These are phyloP conservation scores for Anoura caudifer DNA, from an alignment of 2,113 vertebrate species.

Conservation along the genomic window DNA sequence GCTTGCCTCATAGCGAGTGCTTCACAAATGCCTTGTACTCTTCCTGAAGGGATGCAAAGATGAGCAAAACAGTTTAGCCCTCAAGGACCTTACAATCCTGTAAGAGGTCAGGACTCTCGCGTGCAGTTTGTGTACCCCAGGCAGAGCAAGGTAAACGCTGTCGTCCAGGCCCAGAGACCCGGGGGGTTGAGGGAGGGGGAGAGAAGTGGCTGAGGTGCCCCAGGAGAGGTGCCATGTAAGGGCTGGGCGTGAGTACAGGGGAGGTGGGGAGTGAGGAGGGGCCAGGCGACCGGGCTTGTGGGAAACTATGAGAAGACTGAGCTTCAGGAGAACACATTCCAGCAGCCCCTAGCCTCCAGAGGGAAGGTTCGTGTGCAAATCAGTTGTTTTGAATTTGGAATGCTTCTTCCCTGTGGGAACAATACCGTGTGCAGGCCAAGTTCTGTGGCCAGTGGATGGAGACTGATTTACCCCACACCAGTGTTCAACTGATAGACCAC, in stretches of 20 bases:
- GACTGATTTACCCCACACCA: neutral
- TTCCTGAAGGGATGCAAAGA: neutral
- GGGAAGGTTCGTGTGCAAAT: neutral
- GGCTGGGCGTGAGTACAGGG: rapidly evolving
- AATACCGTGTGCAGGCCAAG: neutral
- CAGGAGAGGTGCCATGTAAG: neutral
- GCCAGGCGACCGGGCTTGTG: neutral
- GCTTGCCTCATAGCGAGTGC: neutral
- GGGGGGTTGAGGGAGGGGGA: neutral
- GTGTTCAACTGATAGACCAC: neutral
- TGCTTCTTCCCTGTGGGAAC: constrained; percentile 12
- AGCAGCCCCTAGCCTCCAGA: neutral
- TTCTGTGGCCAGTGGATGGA: neutral
- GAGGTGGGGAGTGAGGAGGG: neutral
- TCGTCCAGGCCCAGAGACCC: neutral
- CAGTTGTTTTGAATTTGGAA: constrained; percentile 38
- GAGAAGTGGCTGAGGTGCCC: neutral
- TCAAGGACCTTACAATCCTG: neutral
- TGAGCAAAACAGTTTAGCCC: neutral
- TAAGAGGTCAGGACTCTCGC: neutral
- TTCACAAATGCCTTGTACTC: neutral
- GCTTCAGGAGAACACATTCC: neutral
- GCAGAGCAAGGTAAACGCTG: neutral
- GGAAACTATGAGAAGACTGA: neutral
- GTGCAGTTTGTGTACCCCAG: neutral